phyloP scores from a whole-genome alignment of 2,113 vertebrate species.

The Phyllostomus hastatus region DNA sequence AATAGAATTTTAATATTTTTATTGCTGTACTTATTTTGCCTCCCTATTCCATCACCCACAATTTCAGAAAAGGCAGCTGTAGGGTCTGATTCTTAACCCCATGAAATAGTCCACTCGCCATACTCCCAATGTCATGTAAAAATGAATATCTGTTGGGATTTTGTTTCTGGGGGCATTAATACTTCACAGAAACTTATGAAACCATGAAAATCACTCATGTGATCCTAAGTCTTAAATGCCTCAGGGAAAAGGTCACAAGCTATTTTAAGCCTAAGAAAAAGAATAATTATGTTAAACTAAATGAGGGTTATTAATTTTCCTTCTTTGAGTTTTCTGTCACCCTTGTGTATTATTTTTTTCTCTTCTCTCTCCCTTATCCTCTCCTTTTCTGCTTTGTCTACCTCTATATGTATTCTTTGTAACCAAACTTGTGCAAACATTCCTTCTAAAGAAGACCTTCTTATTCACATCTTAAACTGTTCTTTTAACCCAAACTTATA shows the following conservation, averaged over 20 bases:
- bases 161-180: constrained; percentile 48
- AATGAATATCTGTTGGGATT: constrained; percentile 1
- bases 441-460: background rate
- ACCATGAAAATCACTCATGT: constrained; percentile 34
- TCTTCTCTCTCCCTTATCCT: background rate
- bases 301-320: constrained; percentile 36
- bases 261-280: constrained; percentile 48
- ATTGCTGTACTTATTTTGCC: background rate
- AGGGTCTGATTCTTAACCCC: background rate
- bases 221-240: constrained; percentile 1
- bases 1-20: background rate
- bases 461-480: background rate
- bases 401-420: background rate
- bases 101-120: background rate
- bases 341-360: background rate
- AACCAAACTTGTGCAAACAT: background rate
- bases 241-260: constrained; percentile 19
- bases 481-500: background rate
- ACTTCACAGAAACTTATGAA: constrained; percentile 41
- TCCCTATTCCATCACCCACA: background rate
- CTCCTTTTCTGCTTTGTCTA: background rate
- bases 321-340: background rate
- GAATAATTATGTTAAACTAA: constrained; percentile 35
- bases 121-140: background rate
- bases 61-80: background rate